A percentile compares a stretch with the other conserved stretches of the same genome.
phyloP scores from a whole-genome alignment of 64 coral and sea anemone genomes.

The Platygyra sinensis region DNA sequence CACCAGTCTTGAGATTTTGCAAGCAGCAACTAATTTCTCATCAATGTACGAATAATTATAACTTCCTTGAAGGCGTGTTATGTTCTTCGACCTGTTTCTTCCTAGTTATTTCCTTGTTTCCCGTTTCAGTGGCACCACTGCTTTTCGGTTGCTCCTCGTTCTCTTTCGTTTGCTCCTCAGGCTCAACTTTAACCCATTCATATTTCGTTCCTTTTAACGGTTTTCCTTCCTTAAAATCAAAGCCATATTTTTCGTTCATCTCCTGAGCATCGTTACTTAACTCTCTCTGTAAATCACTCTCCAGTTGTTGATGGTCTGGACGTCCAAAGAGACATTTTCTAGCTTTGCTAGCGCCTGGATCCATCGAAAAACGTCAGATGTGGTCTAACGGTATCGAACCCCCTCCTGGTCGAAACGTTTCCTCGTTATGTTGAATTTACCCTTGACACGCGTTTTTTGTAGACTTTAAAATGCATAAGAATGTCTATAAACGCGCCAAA shows the following conservation, averaged over 20 bases:
- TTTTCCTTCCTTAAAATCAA: conserved; percentile 15
- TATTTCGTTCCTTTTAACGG: not conserved
- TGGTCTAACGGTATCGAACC: not conserved
- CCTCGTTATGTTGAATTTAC: not conserved
- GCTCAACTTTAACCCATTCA: not conserved
- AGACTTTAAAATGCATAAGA: not conserved
- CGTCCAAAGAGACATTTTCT: conserved; percentile 25
- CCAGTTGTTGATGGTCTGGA: not conserved
- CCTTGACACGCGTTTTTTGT: not conserved
- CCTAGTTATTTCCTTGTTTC: not conserved
- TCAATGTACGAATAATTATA: not conserved
- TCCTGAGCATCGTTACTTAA: not conserved
- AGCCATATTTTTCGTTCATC: conserved; percentile 21
- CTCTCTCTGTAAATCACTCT: not conserved
- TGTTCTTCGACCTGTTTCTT: not conserved
- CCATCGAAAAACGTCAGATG: not conserved
- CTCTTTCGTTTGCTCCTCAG: not conserved
- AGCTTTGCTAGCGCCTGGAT: conserved; percentile 2
- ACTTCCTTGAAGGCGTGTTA: not conserved
- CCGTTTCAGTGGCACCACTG: too few species aligned
- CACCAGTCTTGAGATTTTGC: not conserved
- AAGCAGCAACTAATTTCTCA: not conserved
- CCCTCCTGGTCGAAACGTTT: not conserved
- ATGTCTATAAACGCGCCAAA: conserved; percentile 15
- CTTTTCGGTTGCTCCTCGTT: not conserved